Conservation (phyloP, 1,140 invertebrate species). For the Trichomalopsis sarcophagae region DNA sequence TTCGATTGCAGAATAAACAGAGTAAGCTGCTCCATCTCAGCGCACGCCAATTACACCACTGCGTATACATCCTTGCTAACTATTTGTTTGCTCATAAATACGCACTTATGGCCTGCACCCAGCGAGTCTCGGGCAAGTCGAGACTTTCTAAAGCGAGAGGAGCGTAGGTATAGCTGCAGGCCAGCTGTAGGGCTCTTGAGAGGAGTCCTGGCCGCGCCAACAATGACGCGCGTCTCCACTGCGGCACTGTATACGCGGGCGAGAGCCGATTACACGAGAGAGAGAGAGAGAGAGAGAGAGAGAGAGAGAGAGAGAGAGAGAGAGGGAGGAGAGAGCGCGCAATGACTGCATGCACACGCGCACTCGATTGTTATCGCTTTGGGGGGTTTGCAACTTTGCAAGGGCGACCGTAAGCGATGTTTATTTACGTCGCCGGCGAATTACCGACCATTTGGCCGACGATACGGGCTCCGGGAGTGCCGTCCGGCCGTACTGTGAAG, state of each 20-base stretch:
- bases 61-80: background rate
- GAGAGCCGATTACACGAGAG: background rate
- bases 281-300: no score
- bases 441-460: background rate
- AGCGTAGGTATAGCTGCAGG: background rate
- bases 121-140: background rate
- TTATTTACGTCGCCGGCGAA: constrained; percentile 26
- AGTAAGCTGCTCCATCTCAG: background rate
- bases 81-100: background rate
- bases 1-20: no score
- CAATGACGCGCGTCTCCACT: constrained; percentile 28
- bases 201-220: constrained; percentile 18
- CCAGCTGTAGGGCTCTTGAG: constrained; percentile 24
- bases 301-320: no score
- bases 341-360: background rate
- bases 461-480: background rate
- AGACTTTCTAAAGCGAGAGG: background rate
- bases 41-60: background rate
- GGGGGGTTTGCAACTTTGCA: background rate
- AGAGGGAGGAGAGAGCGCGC: background rate
- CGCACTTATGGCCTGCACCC: background rate
- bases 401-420: constrained; percentile 8
- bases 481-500: no score
- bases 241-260: background rate
- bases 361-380: constrained; percentile 45